These are phyloP conservation scores for Pteropus rufus DNA, from an alignment of 2,797 vertebrate genomes.

Conservation along the genomic window DNA sequence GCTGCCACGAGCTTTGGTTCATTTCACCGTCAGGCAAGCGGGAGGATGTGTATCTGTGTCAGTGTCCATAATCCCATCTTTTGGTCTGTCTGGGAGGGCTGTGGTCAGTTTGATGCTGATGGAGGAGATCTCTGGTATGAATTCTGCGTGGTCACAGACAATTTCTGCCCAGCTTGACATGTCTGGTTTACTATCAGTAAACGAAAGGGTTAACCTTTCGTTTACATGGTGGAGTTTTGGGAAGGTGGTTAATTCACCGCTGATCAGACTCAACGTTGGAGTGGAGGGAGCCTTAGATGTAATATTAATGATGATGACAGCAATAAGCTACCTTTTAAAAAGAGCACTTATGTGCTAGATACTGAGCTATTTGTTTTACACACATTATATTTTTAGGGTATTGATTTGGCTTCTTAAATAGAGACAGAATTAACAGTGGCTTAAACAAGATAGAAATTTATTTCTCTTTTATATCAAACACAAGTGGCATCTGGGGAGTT, in stretches of 20 bases:
- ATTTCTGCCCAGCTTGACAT: neutral
- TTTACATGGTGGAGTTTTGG: neutral
- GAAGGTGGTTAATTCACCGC: neutral
- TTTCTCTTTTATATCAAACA: neutral
- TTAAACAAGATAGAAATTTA: neutral
- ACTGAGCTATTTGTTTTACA: neutral
- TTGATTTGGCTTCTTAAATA: neutral
- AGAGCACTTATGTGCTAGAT: neutral
- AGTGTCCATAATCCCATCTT: neutral
- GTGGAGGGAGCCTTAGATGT: neutral
- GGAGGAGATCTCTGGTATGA: neutral
- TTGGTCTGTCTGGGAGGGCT: neutral
- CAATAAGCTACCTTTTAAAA: neutral
- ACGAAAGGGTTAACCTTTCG: neutral
- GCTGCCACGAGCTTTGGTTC: neutral
- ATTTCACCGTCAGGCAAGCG: neutral
- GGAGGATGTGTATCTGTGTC: neutral
- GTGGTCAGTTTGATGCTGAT: neutral
- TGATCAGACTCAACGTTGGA: neutral
- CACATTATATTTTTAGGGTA: neutral
- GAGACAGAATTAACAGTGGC: neutral
- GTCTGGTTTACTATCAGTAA: neutral
- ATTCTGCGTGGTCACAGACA: neutral
- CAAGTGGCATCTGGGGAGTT: neutral
- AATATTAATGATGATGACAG: neutral